phyloP scores from a whole-genome alignment of 2,113 vertebrate genomes.

The Ia io region DNA sequence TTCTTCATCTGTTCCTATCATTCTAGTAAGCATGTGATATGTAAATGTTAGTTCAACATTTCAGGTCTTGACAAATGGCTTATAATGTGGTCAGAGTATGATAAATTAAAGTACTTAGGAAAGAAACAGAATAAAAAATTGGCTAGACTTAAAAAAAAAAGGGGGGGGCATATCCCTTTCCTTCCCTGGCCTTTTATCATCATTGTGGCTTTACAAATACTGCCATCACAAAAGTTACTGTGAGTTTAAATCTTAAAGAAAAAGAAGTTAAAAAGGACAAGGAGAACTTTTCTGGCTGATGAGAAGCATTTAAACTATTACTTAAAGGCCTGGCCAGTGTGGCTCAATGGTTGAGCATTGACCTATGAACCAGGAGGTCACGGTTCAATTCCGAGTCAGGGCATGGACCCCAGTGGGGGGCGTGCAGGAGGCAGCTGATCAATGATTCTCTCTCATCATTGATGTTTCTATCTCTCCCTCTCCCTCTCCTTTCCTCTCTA shows the following conservation, averaged over 20 bases:
- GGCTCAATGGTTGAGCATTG: too few relatives aligned
- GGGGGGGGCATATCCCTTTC: neutral
- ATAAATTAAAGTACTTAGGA: neutral
- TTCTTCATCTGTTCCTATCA: neutral
- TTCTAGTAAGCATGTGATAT: neutral
- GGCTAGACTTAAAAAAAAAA: neutral
- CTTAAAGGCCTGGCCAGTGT: too few relatives aligned
- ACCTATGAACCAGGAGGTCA: too few relatives aligned
- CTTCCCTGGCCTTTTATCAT: neutral
- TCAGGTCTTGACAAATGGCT: neutral
- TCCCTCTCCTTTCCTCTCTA: too few relatives aligned
- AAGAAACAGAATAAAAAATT: neutral
- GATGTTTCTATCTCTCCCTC: too few relatives aligned
- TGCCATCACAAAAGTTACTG: neutral
- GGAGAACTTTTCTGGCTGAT: neutral
- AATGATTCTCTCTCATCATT: too few relatives aligned
- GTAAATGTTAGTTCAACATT: neutral
- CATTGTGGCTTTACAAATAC: neutral
- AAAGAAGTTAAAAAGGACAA: neutral
- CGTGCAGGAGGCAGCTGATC: too few relatives aligned
- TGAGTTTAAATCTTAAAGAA: slow-evolving; percentile 16
- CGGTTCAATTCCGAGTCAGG: too few relatives aligned
- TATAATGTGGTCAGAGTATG: neutral
- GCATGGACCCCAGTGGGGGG: too few relatives aligned
- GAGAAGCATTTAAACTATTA: neutral